Evolutionary conservation across 2,113 vertebrate genomes (phyloP), one percentile per base, ranked within the genome.

Genomic region (Odontesthes bonariensis): DNA sequence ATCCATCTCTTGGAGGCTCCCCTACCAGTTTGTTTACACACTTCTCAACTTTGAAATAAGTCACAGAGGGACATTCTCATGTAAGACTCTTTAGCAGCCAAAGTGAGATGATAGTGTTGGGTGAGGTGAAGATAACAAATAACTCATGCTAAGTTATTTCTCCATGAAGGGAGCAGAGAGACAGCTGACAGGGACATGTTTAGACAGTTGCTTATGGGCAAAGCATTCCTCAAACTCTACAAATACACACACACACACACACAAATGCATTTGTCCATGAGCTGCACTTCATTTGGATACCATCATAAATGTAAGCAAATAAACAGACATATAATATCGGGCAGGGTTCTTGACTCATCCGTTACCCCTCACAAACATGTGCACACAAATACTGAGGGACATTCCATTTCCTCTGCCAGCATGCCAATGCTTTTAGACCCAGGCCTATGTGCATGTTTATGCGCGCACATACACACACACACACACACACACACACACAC

Each of bases 111-210:
- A 66, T 67, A 47, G 73, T 55, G 86, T 77, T 85, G 83, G 84
- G 86, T 58, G 81, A 16, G 69, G 83, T 68, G 73, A 83, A 80
- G 77, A 88, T 91, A 78, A 81, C 22, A 77, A 88, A 90, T 77
- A 84, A 86, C 82, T 83, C 74, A 77, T 64, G 68, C 62, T 58
- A 80, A 88, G 87, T 90, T 88, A 86, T 90, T 82, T 89, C 74
- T 88, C 73, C 60, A 59, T 63, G 81, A 85, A 85, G 78, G 85
- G 88, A 82, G 86, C 58, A 60, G 87, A 86, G 88, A 74, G 87
- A 84, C 96, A 96, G 95, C 94, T 95, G 96, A 94, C 56, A 80
- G 74, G 60, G 88, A 38, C 89, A 16, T 92, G 93, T 94, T 92
- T 86, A 85, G 89, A 92, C 90, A 92, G 88, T 92, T 86, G 85